Conservation (phyloP, 2,888 invertebrate genomes). For the Petrolisthes manimaculis region DNA sequence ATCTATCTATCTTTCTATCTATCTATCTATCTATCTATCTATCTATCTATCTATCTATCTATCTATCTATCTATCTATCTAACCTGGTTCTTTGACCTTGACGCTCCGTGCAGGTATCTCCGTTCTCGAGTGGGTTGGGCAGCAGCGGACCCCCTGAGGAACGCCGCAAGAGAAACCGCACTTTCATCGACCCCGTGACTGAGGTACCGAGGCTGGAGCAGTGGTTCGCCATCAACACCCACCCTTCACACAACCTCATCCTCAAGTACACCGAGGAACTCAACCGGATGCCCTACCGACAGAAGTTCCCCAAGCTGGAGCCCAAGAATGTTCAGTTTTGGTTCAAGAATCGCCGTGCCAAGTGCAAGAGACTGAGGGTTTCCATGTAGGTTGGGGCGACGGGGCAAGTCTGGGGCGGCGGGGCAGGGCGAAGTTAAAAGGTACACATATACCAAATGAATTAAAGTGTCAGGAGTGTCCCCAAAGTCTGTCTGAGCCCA, state of each 20-base stretch:
- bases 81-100: too few species aligned
- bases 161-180: slow-evolving; percentile 89
- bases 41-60: too few species aligned
- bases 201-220: slow-evolving; percentile 94
- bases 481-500: too few species aligned
- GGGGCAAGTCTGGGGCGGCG: neutral
- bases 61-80: too few species aligned
- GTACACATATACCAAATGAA: neutral
- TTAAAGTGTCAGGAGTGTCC: neutral
- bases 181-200: slow-evolving; percentile 98
- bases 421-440: neutral
- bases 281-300: slow-evolving; percentile 95
- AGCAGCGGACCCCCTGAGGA: slow-evolving; percentile 60
- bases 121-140: slow-evolving; percentile 60
- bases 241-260: slow-evolving; percentile 97
- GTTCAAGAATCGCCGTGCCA: slow-evolving; percentile 99
- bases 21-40: too few species aligned
- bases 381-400: slow-evolving; percentile 64
- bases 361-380: slow-evolving; percentile 96
- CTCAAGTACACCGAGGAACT: slow-evolving; percentile 97
- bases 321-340: slow-evolving; percentile 99
- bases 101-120: slow-evolving; percentile 49
- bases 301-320: slow-evolving; percentile 97
- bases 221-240: slow-evolving; percentile 98
- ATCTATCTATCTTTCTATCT: too few species aligned